Conservation (phyloP, 2,888 invertebrate genomes). For the Epiblema foenella region DNA sequence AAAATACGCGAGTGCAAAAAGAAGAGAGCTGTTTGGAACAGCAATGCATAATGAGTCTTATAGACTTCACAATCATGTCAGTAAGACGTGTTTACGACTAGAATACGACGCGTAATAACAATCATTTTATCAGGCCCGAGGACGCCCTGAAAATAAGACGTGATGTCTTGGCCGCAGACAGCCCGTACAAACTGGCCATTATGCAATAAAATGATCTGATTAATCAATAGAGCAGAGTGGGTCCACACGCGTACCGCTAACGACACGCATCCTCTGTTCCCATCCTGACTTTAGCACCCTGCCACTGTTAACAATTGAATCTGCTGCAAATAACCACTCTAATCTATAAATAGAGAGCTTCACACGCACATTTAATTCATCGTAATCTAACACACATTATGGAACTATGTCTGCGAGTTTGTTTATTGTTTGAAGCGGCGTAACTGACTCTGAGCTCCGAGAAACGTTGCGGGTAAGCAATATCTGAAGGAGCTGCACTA, state of each 20-base stretch:
- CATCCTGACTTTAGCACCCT: constrained; percentile 42
- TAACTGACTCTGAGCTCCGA: constrained; percentile 27
- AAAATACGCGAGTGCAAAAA: background rate
- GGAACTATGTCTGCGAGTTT: constrained; percentile 10
- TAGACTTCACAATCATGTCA: background rate
- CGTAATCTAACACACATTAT: constrained; percentile 20
- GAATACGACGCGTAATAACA: constrained; percentile 15
- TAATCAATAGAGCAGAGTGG: constrained; percentile 80
- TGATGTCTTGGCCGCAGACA: constrained; percentile 39
- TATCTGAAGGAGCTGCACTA: constrained; percentile 14
- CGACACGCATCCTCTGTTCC: constrained; percentile 69
- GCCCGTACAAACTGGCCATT: constrained; percentile 59
- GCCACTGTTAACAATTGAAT: constrained; percentile 32
- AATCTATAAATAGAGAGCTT: constrained; percentile 38
- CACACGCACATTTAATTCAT: constrained; percentile 37
- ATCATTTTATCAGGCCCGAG: constrained; percentile 39
- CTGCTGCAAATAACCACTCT: constrained; percentile 17
- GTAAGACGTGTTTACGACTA: constrained; percentile 11
- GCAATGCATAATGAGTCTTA: background rate
- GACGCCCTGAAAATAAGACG: constrained; percentile 25
- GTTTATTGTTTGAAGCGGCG: constrained; percentile 37
- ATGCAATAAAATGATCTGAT: constrained; percentile 81
- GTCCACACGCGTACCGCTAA: constrained; percentile 66
- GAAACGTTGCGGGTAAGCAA: constrained; percentile 34
- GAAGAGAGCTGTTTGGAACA: background rate